Conservation (phyloP, 1,140 invertebrate species). For the Drosophila pallidifrons region DNA sequence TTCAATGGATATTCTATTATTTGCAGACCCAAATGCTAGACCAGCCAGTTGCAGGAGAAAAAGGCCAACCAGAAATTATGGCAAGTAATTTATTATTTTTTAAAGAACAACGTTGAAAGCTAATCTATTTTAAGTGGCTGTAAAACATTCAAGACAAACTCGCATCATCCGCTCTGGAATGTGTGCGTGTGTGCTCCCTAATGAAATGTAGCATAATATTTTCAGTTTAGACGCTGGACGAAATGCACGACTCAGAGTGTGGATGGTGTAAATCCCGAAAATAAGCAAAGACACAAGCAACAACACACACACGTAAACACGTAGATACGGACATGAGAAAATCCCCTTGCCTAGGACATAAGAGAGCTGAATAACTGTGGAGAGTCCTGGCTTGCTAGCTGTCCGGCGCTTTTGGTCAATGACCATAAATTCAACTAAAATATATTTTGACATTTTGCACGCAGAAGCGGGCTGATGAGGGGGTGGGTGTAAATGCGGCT, state of each 20-base stretch:
- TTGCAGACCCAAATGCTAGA: constrained; percentile 18
- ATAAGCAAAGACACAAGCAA: constrained; percentile 69
- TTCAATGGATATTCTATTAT: constrained; percentile 73
- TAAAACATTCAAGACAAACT: constrained; percentile 60
- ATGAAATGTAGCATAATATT: constrained; percentile 82
- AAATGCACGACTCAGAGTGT: constrained; percentile 32
- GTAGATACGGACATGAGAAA: constrained; percentile 5
- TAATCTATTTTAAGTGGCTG: constrained; percentile 80
- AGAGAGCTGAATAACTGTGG: constrained; percentile 32
- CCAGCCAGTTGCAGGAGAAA: background rate
- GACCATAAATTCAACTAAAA: constrained; percentile 82
- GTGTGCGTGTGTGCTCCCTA: constrained; percentile 42
- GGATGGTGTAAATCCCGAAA: constrained; percentile 74
- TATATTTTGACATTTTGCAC: constrained; percentile 83
- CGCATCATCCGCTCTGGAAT: constrained; percentile 3
- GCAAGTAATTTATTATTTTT: constrained; percentile 66
- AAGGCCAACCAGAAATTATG: constrained; percentile 53
- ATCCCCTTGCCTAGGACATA: constrained; percentile 22
- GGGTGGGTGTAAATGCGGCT: constrained; percentile 19
- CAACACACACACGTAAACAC: constrained; percentile 34
- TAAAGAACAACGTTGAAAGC: constrained; percentile 68
- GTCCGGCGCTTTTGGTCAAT: constrained; percentile 56
- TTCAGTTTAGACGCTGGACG: constrained; percentile 56
- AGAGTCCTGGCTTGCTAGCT: constrained; percentile 23
- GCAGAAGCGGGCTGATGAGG: constrained; percentile 60